Conservation (phyloP, 2,888 invertebrate genomes). For the Bellardia pandia region DNA sequence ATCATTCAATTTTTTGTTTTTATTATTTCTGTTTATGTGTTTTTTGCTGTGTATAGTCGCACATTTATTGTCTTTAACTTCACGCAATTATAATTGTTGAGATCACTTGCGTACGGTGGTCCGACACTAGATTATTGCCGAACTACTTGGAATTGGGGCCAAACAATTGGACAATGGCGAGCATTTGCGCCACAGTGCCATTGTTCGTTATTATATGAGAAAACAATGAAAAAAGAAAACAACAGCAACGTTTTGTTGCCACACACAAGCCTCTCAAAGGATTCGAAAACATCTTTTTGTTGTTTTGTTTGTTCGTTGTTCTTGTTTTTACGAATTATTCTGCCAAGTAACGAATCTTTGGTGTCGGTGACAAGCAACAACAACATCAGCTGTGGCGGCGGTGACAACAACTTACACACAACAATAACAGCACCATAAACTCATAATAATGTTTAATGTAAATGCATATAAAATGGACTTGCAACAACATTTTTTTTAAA, state of each 20-base stretch:
- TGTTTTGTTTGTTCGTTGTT: background rate
- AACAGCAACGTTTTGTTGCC: conserved; percentile 55
- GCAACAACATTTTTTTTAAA: conserved; percentile 71
- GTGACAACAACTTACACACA: conserved; percentile 43
- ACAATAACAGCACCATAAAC: conserved; percentile 74
- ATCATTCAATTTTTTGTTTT: conserved; percentile 33
- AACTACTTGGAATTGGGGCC: conserved; percentile 51
- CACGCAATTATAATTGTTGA: conserved; percentile 74
- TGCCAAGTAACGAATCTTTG: conserved; percentile 33
- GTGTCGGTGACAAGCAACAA: conserved; percentile 61
- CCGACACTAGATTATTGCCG: conserved; percentile 29
- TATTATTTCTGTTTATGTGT: background rate
- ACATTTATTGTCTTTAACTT: conserved; percentile 70
- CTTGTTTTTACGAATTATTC: conserved; percentile 8
- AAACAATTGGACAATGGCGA: conserved; percentile 38
- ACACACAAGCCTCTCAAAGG: conserved; percentile 66
- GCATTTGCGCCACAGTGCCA: conserved; percentile 68
- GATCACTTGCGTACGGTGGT: conserved; percentile 70
- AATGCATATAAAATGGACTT: conserved; percentile 83
- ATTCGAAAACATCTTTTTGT: conserved; percentile 43
- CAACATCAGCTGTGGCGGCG: conserved; percentile 8
- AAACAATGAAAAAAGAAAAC: background rate
- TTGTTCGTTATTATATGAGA: conserved; percentile 46
- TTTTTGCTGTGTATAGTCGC: conserved; percentile 47
- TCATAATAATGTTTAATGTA: conserved; percentile 83